Evolutionary conservation across 2,888 invertebrate genomes (phyloP).

Genomic region (Microchrysa polita): DNA sequence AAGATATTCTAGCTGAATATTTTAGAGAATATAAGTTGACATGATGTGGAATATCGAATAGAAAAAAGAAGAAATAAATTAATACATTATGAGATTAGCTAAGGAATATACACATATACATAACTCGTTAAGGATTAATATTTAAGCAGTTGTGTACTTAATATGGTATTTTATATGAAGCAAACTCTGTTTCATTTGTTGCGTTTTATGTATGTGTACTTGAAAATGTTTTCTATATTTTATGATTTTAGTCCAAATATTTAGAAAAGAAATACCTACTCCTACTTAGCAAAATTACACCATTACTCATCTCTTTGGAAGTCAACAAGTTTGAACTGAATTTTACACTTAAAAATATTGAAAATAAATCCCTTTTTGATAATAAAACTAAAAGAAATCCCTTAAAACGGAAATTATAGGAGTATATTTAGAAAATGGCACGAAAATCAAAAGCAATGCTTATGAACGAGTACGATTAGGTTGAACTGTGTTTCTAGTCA

Average conservation of each 20-base stretch:
- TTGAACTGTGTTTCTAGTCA: no score
- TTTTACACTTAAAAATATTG: no score
- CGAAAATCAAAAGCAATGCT: no score
- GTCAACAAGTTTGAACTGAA: no score
- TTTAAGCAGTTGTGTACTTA: constrained; percentile 6
- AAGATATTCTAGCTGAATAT: constrained; percentile 6
- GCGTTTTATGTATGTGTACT: not conserved
- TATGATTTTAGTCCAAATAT: constrained; percentile 3
- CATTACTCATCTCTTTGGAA: no score
- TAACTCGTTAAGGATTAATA: not conserved
- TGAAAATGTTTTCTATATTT: constrained; percentile 4
- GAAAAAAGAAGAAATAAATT: not conserved
- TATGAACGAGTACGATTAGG: no score
- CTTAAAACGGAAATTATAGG: no score
- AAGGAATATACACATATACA: constrained; percentile 8
- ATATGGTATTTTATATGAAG: constrained; percentile 6
- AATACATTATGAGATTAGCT: constrained; percentile 2
- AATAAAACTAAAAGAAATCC: no score
- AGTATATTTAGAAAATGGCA: no score
- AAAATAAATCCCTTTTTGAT: no score
- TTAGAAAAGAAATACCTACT: not conserved
- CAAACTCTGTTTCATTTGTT: not conserved
- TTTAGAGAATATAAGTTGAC: not conserved
- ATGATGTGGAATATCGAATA: not conserved
- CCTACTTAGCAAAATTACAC: no score